Evolutionary conservation across 1,140 invertebrate genomes (phyloP), one percentile per base, ranked within the genome.

Genomic region (Pristionchus pacificus): DNA sequence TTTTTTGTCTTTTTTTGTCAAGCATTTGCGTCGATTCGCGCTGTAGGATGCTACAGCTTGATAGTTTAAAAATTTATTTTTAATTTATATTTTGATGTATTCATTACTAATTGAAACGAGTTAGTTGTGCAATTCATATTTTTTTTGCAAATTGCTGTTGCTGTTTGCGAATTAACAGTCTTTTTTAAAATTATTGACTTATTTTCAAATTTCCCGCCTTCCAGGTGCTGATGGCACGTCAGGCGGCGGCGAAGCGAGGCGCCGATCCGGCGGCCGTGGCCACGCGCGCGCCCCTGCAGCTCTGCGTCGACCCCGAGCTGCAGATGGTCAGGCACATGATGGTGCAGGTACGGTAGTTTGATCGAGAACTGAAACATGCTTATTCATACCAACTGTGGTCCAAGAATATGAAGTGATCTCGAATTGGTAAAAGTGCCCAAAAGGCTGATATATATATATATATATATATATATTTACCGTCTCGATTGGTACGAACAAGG

Each of bases 251-350:
- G 32, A 82, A 80, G 31, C 55, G 38, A 27, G 75, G 71, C 1
- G 19, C 25, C n/a, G 57, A 62, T 13, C 62, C 57, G 68, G 59
- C 33, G n/a, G 33, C 63, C 10, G 32, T 27, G 19, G 25, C 62
- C 6, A 60, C 66, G 49, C 72, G 80, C 3, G 77, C 79, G 15
- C 71, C 75, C 19, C 71, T 82, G 24, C 58, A 75, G n/a, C 58
- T 82, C 13, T 80, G 76, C 31, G 65, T 82, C 33, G 80, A 82
- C 74, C 80, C 81, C 60, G 72, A 82, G 60, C 82, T 83, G 63
- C 31, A 80, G 32, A 73, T 82, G 58, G 65, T 78, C 33, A 59
- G 70, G 24, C 25, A 60, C 27, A 74, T 83, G 31, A 78, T 82
- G 55, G 75, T 76, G 72, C 76, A 80, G 72, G 64, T 65, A 10